phyloP scores from a whole-genome alignment of 2,888 invertebrate genomes.

The Lasioglossum malachurum region DNA sequence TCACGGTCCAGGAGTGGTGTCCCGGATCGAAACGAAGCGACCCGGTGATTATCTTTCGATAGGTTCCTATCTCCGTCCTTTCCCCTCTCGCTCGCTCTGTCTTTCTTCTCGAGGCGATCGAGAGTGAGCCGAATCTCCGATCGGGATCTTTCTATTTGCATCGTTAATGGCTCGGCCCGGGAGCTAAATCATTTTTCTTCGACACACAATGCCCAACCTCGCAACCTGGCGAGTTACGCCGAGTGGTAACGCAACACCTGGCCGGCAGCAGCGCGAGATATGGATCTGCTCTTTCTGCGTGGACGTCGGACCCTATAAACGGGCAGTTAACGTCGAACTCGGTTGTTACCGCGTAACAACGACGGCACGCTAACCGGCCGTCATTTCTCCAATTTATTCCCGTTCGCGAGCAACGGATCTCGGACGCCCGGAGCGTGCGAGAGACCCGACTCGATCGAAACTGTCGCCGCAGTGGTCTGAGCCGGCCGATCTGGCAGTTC shows the following conservation, averaged over 20 bases:
- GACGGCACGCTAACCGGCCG: slow-evolving; percentile 15
- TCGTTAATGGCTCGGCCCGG: slow-evolving; percentile 52
- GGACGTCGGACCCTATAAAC: slow-evolving; percentile 37
- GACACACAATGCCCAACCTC: slow-evolving; percentile 21
- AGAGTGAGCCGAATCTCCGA: slow-evolving; percentile 27
- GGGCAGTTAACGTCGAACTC: slow-evolving; percentile 54
- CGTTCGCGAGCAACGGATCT: background rate
- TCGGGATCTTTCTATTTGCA: slow-evolving; percentile 58
- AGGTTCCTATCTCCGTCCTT: slow-evolving; percentile 3
- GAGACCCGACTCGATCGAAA: background rate
- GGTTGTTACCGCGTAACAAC: slow-evolving; percentile 40
- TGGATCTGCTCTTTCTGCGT: slow-evolving; percentile 43
- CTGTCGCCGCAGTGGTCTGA: background rate
- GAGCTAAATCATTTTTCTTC: slow-evolving; percentile 62
- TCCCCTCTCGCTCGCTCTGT: background rate
- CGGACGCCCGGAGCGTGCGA: background rate
- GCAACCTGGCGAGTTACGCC: slow-evolving; percentile 54
- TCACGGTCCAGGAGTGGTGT: slow-evolving; percentile 5
- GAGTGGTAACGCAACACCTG: slow-evolving; percentile 58
- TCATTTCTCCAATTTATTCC: slow-evolving; percentile 36
- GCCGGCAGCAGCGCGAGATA: slow-evolving; percentile 47
- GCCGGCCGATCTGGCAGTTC: no score
- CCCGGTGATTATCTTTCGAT: slow-evolving; percentile 12
- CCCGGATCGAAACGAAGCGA: background rate
- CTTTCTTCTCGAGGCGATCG: background rate